These are phyloP conservation scores for Neopipo cinnamomea DNA, from an alignment of 2,113 vertebrate species.

Conservation along the genomic window DNA sequence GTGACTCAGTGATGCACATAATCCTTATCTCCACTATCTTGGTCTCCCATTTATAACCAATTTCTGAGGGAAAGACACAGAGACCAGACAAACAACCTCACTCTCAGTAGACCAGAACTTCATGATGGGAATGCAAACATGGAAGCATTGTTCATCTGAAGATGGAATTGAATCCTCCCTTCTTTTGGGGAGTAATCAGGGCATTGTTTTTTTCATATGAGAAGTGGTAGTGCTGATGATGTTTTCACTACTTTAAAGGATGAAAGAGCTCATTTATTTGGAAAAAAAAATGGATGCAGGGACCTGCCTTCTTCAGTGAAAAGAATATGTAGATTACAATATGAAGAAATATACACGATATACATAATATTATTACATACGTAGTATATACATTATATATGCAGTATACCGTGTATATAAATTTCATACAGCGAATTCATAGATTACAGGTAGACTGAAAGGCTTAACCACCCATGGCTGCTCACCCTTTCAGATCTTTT, in stretches of 20 bases:
- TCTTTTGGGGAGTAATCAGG: accelerated
- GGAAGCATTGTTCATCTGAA: neutral
- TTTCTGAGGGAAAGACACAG: neutral
- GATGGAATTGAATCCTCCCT: neutral
- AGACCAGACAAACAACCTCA: neutral
- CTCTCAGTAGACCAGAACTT: neutral
- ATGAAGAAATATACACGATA: neutral
- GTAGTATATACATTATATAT: no score
- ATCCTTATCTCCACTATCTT: neutral
- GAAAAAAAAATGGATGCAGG: neutral
- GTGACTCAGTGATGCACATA: neutral
- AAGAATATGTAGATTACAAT: neutral
- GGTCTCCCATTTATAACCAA: neutral
- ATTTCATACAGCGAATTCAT: accelerated
- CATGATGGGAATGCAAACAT: accelerated
- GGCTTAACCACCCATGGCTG: no score
- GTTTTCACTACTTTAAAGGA: neutral
- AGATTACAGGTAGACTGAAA: neutral
- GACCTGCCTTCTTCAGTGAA: neutral
- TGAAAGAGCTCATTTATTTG: neutral
- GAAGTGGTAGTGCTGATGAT: neutral
- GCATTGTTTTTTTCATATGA: neutral
- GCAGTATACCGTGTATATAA: no score
- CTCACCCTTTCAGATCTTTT: no score
- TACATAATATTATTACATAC: no score